Evolutionary conservation across 2,797 vertebrate species (phyloP).

Genomic region (Orientallactaga sibirica): DNA sequence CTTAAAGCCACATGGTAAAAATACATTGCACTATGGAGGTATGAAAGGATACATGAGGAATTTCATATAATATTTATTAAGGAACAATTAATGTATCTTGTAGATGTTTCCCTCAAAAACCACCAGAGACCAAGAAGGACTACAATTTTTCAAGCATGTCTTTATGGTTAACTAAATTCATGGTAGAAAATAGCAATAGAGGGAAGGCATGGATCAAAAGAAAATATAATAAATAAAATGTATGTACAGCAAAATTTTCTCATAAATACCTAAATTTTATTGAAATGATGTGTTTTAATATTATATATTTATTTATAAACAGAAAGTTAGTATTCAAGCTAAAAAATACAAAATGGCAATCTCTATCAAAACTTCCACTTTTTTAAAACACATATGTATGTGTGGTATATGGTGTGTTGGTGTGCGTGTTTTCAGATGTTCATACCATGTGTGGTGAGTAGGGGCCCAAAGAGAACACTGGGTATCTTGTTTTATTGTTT

Average conservation of each 20-base stretch:
- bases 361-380: too few species aligned
- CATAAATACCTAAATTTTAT: background rate
- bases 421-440: too few species aligned
- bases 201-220: background rate
- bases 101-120: background rate
- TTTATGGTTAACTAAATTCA: background rate
- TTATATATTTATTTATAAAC: background rate
- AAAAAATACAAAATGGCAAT: background rate
- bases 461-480: too few species aligned
- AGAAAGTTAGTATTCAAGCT: background rate
- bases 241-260: background rate
- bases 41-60: background rate
- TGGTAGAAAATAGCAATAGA: fast-evolving
- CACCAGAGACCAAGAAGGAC: background rate
- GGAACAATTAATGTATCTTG: background rate
- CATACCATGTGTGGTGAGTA: too few species aligned
- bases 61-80: background rate
- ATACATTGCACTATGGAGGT: background rate
- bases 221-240: background rate
- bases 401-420: too few species aligned
- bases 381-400: too few species aligned
- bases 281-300: background rate
- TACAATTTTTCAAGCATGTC: conserved; percentile 2
- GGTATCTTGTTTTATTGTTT: too few species aligned
- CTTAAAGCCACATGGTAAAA: background rate